phyloP scores from a whole-genome alignment of 2,797 vertebrate species.

The Iguana delicatissima region DNA sequence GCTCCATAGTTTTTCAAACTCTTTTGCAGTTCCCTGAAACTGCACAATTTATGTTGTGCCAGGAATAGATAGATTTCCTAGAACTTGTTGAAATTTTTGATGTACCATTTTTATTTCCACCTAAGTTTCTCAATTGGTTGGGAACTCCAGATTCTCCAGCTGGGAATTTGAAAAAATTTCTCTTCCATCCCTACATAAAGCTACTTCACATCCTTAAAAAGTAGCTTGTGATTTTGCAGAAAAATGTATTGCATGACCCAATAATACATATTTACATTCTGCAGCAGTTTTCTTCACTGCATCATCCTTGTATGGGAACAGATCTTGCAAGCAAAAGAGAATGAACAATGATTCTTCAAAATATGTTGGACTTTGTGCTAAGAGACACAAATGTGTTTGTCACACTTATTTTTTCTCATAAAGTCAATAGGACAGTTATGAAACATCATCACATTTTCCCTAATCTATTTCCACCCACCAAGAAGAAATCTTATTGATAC shows the following conservation, averaged over 20 bases:
- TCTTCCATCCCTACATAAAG: too few species aligned
- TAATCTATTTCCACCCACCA: neutral
- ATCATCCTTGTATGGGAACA: neutral
- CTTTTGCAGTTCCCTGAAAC: too few species aligned
- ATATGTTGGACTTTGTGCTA: neutral
- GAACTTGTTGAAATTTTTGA: too few species aligned
- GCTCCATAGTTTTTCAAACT: too few species aligned
- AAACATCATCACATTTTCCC: neutral
- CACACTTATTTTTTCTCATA: neutral
- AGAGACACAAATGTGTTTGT: neutral
- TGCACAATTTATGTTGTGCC: too few species aligned
- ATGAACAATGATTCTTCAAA: neutral
- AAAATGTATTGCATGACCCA: neutral
- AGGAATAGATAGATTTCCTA: too few species aligned
- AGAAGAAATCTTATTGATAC: neutral
- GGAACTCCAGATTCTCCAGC: too few species aligned
- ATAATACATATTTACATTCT: neutral
- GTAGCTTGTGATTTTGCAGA: neutral
- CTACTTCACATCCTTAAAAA: too few species aligned
- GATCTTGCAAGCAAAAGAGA: neutral
- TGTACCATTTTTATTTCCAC: too few species aligned
- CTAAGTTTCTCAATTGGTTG: too few species aligned
- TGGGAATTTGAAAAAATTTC: too few species aligned
- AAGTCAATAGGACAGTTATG: neutral
- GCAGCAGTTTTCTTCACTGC: neutral